Evolutionary conservation across 2,888 invertebrate species (phyloP), one percentile per base, ranked within the genome.

Genomic region (Hololepta plana): DNA sequence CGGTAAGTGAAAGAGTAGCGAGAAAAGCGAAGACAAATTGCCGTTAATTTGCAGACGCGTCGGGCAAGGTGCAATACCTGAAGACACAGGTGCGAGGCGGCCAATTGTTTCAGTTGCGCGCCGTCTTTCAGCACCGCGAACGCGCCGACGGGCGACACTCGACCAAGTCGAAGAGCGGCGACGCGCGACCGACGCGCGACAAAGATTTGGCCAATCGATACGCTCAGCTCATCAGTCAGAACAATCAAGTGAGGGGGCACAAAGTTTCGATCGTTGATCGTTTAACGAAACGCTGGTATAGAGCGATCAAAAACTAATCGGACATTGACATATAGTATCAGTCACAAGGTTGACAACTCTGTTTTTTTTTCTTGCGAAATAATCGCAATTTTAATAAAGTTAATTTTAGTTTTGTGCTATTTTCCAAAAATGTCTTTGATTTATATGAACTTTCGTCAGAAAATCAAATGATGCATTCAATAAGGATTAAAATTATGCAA

Each of bases 61-160:
- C 39, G 27, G 38, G 42, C 21, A 46, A 45, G 32, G 49, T 59
- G 12, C 61, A 62, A 35, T 77, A 77, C 44, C 63, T 73, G 38
- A 68, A 74, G 40, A 69, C 72, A n/a, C 71, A 70, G 28, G 70
- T 72, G 20, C 57, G 70, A 26, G 70, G 72, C 2, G 77, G 77
- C 1, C 75, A 76, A 34, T 71, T 76, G 17, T 66, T 76, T 38
- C 67, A 74, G 21, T 54, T 77, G 23, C 59, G 77, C 8, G 77
- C 76, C 1, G 75, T 77, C 22, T 77, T 76, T 50, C 76, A 76
- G 32, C 77, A 79, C 51, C 68, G 73, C 35, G 64, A 64, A 1
- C 59, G 41, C 24, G 40, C 40, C 15, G 42, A 40, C 8, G 41
- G 38, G 26, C 32, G 45, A 20, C 38, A 43, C 27, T 45, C 42